A percentile compares a stretch with the other conserved stretches of the same genome.
Evolutionary conservation across 2,888 invertebrate genomes (phyloP).

Genomic region (Alentia gelatinosa): DNA sequence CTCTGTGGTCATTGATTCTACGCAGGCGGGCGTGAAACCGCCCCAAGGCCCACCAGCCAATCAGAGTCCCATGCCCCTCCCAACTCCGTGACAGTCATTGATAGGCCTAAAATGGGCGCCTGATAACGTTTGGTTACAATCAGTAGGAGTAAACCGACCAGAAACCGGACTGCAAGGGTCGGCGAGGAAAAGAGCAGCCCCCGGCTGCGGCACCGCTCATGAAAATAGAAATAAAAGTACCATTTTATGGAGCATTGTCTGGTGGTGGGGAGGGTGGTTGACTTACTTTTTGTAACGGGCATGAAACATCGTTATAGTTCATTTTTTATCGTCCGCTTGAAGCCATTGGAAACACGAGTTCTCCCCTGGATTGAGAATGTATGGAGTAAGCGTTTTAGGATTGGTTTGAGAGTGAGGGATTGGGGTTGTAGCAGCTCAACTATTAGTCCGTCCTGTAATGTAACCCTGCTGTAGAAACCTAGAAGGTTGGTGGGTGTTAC

Average conservation of each 20-base stretch:
- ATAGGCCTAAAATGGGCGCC: not conserved
- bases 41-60: not conserved
- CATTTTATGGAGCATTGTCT: not conserved
- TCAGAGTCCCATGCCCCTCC: not conserved
- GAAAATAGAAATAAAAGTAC: not conserved
- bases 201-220: not conserved
- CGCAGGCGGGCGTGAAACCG: not conserved
- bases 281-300: no score
- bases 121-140: not conserved
- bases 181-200: not conserved
- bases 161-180: not conserved
- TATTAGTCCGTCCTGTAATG: no score
- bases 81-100: not conserved
- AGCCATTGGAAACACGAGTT: no score
- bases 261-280: no score
- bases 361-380: no score
- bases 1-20: not conserved
- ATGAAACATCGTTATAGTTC: no score
- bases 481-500: no score
- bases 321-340: no score
- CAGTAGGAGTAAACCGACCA: not conserved
- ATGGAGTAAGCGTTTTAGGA: no score
- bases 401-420: no score
- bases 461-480: no score
- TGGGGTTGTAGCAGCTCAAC: no score